phyloP scores from a whole-genome alignment of 2,113 vertebrate genomes.

The Sebastes fasciatus region DNA sequence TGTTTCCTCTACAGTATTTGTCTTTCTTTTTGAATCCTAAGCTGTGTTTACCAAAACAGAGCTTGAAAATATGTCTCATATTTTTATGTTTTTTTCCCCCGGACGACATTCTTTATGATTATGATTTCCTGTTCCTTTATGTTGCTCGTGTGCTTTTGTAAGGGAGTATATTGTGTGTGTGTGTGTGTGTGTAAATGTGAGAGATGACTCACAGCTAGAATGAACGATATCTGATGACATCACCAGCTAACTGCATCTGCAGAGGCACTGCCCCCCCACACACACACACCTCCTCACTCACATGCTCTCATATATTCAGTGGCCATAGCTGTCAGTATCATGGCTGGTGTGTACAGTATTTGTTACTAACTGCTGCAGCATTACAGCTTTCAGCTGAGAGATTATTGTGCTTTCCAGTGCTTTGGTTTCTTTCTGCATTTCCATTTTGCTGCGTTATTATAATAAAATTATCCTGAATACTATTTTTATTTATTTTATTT shows the following conservation, averaged over 20 bases:
- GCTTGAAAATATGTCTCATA: neutral
- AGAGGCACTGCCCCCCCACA: neutral
- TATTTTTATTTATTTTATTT: neutral
- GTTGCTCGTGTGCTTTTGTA: neutral
- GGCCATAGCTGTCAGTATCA: conserved; percentile 19
- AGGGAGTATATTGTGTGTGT: neutral
- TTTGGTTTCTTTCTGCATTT: neutral
- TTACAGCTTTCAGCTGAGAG: neutral
- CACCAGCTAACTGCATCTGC: conserved; percentile 41
- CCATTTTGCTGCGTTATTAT: neutral
- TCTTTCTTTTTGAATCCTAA: neutral
- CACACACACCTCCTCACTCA: conserved; percentile 3
- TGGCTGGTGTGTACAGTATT: neutral
- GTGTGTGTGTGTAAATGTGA: neutral
- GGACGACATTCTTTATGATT: neutral
- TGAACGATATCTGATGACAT: conserved; percentile 35
- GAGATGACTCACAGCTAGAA: conserved; percentile 32
- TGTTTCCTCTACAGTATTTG: neutral
- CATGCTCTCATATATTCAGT: conserved; percentile 12
- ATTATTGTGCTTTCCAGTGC: neutral
- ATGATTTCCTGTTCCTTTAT: conserved; percentile 2
- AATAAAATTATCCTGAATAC: neutral
- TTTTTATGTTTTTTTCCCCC: neutral
- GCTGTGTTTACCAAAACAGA: conserved; percentile 30
- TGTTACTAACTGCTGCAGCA: neutral